These are phyloP conservation scores for Neogale vison DNA, from an alignment of 2,113 vertebrate genomes.

Conservation along the genomic window DNA sequence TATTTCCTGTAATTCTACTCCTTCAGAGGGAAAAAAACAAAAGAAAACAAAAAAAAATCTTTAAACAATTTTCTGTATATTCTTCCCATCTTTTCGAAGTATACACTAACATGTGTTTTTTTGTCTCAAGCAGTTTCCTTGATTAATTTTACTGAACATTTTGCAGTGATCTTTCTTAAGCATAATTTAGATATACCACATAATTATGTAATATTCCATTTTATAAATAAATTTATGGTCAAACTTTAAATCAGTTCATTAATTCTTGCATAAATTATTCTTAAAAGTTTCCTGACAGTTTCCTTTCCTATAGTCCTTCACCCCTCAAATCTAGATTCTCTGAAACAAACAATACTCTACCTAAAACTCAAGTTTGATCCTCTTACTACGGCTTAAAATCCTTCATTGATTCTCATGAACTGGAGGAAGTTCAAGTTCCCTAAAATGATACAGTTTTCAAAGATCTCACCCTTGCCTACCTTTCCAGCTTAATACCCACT, in stretches of 20 bases:
- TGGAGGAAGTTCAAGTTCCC: background rate
- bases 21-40: background rate
- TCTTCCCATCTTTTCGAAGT: background rate
- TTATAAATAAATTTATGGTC: conserved; percentile 13
- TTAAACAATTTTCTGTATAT: background rate
- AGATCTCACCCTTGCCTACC: background rate
- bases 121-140: background rate
- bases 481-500: background rate
- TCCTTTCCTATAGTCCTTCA: background rate
- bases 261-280: background rate
- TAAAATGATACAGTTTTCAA: background rate
- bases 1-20: background rate
- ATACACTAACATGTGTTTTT: background rate
- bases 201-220: background rate
- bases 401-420: background rate
- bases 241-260: conserved; percentile 32
- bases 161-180: background rate
- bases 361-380: background rate
- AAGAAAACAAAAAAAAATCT: background rate
- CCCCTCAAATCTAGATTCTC: background rate
- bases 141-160: conserved; percentile 5
- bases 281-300: background rate
- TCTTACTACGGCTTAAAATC: background rate
- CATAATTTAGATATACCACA: background rate
- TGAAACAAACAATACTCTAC: background rate